Conservation (phyloP, 1,140 invertebrate genomes). For the Brachionus rubens region DNA sequence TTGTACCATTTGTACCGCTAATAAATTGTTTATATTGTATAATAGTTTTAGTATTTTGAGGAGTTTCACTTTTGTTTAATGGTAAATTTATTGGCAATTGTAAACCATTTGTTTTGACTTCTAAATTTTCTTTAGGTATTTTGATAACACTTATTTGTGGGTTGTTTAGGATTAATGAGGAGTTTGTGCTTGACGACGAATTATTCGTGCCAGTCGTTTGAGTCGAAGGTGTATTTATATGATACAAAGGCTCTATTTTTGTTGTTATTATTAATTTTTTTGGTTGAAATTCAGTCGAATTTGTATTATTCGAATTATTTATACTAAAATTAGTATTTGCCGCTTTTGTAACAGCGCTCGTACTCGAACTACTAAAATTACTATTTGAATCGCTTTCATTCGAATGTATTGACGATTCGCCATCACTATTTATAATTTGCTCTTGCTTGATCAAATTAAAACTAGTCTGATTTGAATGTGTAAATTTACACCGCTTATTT, state of each 20-base stretch:
- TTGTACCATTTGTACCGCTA: neutral
- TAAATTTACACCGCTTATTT: conserved; percentile 28
- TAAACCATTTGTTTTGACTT: neutral
- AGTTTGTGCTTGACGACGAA: neutral
- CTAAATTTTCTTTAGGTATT: conserved; percentile 33
- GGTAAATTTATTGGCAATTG: conserved; percentile 33
- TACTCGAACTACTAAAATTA: conserved; percentile 19
- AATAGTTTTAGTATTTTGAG: conserved; percentile 27
- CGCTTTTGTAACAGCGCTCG: too few relatives aligned
- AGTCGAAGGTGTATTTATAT: too few relatives aligned
- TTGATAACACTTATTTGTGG: conserved; percentile 37
- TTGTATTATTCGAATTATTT: neutral
- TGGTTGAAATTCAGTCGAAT: conserved; percentile 6
- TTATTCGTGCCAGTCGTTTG: too few relatives aligned
- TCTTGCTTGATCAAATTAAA: conserved; percentile 16
- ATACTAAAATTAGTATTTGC: neutral
- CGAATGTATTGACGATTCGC: conserved; percentile 35
- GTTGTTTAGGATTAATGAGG: neutral
- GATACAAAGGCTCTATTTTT: conserved; percentile 8
- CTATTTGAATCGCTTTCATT: conserved; percentile 31
- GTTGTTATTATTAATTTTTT: conserved; percentile 40
- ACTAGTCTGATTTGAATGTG: neutral
- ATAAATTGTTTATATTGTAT: conserved; percentile 43
- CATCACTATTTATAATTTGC: conserved; percentile 31
- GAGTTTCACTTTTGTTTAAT: conserved; percentile 14